Percentiles rank a stretch among this genome's conserved stretches.
Evolutionary conservation across 1,140 invertebrate genomes (phyloP).

Genomic region (Lutraria rhynchaena): DNA sequence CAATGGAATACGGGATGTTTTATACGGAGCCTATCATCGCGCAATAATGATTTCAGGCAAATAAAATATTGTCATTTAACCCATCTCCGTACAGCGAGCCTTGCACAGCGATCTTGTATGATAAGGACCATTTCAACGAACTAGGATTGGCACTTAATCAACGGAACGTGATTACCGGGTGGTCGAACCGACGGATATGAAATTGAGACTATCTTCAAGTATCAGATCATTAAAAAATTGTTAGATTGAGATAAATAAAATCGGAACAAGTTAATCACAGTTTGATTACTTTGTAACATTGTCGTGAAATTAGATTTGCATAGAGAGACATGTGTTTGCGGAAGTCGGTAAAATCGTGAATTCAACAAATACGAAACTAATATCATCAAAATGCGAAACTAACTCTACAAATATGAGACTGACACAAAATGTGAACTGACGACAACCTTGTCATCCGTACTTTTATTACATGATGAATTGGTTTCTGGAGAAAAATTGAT

Average conservation of each 20-base stretch:
- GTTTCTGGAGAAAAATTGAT: background rate
- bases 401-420: slow-evolving; percentile 24
- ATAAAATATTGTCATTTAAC: slow-evolving; percentile 20
- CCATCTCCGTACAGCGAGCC: background rate
- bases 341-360: background rate
- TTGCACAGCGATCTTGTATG: background rate
- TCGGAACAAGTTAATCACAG: slow-evolving; percentile 6
- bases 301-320: slow-evolving; percentile 25
- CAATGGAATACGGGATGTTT: too few species aligned
- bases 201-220: slow-evolving; percentile 20
- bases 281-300: slow-evolving; percentile 20
- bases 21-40: background rate
- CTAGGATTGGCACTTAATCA: slow-evolving; percentile 28
- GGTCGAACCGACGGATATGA: slow-evolving; percentile 16
- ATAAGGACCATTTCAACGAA: slow-evolving; percentile 7
- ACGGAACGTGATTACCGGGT: slow-evolving; percentile 3
- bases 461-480: slow-evolving; percentile 13
- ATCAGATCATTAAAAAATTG: slow-evolving; percentile 3
- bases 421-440: background rate
- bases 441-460: background rate
- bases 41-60: slow-evolving; percentile 8
- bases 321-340: slow-evolving; percentile 25
- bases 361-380: slow-evolving; percentile 6
- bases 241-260: background rate
- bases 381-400: background rate